Evolutionary conservation across 2,113 vertebrate genomes (phyloP), one percentile per base, ranked within the genome.

Genomic region (Nothoprocta pentlandii): DNA sequence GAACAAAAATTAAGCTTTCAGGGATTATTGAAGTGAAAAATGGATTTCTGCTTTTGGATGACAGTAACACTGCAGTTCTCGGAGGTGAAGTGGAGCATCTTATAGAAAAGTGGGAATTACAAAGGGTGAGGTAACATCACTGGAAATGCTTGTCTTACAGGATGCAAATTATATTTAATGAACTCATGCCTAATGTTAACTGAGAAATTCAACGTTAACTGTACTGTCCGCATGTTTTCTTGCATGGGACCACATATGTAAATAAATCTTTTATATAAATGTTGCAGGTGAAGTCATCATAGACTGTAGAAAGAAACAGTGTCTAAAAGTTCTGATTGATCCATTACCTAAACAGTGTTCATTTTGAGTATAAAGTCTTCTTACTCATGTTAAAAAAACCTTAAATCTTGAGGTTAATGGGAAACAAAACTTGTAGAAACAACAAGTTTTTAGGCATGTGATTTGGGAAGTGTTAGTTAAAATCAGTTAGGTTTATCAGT

Each of bases 101-200:
- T 97, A 98, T 99, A 95, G 99, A 99, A 96, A 99, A 99, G 87
- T 99, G 99, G 99, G 98, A 99, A 92, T 98, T 99, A 73, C 99
- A 99, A 96, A 98, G 99, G 98, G 99, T 99, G 97, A 99, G 98
- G 95, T 98, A 96, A 97, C 97, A 97, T 69, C 67, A 69, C 90
- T 97, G 59, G 79, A 95, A 94, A 81, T 93, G 44, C 39, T 95
- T 96, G 51, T 91, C 12, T 94, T 88, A 78, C 16, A 47, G 46
- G 9, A 82, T 84, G 15, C 26, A 30, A 71, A 26, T 87, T 69
- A 39, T 30, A 16, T 42, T 88, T 80, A 62, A 73, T 67, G 26
- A 42, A 0, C 0, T n/a, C 14, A 86, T 23, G 5, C 19, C 76
- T 53, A 44, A 91, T 79, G 23, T 62, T 88, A 51, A 25, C 54